Base-by-base conservation (phyloP, 2,888 invertebrate species). In the Chydorus sphaericus region DNA sequence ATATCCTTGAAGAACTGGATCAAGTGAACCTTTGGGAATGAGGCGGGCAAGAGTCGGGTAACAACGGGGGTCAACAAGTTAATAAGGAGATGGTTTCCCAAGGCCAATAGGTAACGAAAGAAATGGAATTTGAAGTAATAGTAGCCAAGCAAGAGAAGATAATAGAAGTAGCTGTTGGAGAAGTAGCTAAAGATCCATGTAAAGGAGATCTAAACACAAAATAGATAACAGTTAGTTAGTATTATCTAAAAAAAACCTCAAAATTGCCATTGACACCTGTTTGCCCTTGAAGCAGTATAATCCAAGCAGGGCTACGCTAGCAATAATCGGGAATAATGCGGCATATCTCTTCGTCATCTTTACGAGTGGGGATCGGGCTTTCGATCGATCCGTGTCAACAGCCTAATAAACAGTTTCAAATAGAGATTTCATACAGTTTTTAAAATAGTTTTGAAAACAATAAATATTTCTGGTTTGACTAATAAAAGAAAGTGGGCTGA, bases 131-230 rank as follows among this genome's bases (percentile, higher is more conserved):
- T n/a, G n/a, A n/a, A n/a, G n/a, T n/a, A n/a, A n/a, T n/a, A n/a
- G n/a, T n/a, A n/a, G n/a, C n/a, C n/a, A n/a, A n/a, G n/a, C 70
- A 92, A 85, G 76, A 98, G n/a, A n/a, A n/a, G 79, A 71, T 91
- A 85, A 76, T 98, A 97, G 76, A 98, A 97, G 70, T 98, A 96
- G 8, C 85, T 85, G 29, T 96, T 90, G 59, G 98, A 77, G 54
- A 97, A 75, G 54, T 92, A 74, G 71, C 97, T 97, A 62, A 97
- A 89, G 70, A 96, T 89, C 65, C 92, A 91, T 71, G 97, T 97
- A 38, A 92, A 92, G 73, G 96, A 93, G 66, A 96, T 75, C 78
- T 96, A 82, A n/a, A n/a, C n/a, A n/a, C n/a, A n/a, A n/a, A n/a
- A n/a, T n/a, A n/a, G n/a, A n/a, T n/a, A n/a, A n/a, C n/a, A n/a